phyloP scores from a whole-genome alignment of 2,113 vertebrate genomes.

The Eleginops maclovinus region DNA sequence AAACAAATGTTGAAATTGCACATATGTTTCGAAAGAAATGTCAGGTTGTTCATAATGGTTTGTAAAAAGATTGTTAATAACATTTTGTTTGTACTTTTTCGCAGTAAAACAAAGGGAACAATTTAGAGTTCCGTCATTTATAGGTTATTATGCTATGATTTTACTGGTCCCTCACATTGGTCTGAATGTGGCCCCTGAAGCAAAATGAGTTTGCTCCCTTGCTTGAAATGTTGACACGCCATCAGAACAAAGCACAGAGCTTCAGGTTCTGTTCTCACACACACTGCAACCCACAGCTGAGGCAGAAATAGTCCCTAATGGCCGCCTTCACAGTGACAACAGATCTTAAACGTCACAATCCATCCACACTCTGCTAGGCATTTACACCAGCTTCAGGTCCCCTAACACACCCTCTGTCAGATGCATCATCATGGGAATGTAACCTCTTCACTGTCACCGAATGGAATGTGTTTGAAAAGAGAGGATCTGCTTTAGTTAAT shows the following conservation, averaged over 20 bases:
- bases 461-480: background rate
- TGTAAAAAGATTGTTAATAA: no score
- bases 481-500: background rate
- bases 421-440: slow-evolving; percentile 6
- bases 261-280: background rate
- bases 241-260: background rate
- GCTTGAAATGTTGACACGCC: background rate
- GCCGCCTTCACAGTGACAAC: slow-evolving; percentile 15
- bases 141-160: no score
- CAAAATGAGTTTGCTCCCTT: no score
- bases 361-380: background rate
- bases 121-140: no score
- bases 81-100: no score
- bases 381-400: slow-evolving; percentile 5
- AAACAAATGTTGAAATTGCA: no score
- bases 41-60: no score
- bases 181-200: no score
- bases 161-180: no score
- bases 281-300: background rate
- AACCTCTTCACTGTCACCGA: slow-evolving; percentile 17
- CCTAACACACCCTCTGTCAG: background rate
- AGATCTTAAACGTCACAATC: slow-evolving; percentile 13
- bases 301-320: slow-evolving; percentile 12
- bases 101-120: no score
- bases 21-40: no score